Conservation (phyloP, 2,888 invertebrate genomes). For the Meandrusa payeni region DNA sequence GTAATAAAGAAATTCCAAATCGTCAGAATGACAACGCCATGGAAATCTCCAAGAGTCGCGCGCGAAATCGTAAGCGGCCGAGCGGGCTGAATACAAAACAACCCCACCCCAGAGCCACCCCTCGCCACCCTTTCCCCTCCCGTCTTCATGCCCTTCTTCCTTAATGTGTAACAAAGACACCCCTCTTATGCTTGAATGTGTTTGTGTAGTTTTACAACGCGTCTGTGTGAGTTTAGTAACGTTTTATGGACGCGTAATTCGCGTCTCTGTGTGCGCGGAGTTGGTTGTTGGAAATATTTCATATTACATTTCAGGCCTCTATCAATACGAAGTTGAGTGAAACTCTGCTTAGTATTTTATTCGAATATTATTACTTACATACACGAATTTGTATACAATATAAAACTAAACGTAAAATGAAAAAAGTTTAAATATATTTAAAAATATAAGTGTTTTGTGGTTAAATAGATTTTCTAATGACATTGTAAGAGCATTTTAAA, state of each 20-base stretch:
- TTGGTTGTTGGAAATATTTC: constrained; percentile 66
- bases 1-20: constrained; percentile 73
- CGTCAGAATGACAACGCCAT: constrained; percentile 57
- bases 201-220: constrained; percentile 50
- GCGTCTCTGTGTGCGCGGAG: constrained; percentile 34
- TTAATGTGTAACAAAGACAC: constrained; percentile 80
- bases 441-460: too few relatives aligned
- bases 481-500: too few relatives aligned
- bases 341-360: not conserved
- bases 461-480: too few relatives aligned
- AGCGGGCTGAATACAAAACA: constrained; percentile 74
- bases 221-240: constrained; percentile 61
- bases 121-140: constrained; percentile 38
- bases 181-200: constrained; percentile 72
- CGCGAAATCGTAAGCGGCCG: constrained; percentile 75
- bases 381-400: too few relatives aligned
- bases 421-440: too few relatives aligned
- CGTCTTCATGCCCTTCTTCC: constrained; percentile 75
- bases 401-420: too few relatives aligned
- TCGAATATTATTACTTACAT: not conserved
- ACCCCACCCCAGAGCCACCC: constrained; percentile 36
- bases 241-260: constrained; percentile 29
- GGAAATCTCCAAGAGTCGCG: constrained; percentile 74
- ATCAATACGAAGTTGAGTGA: constrained; percentile 27
- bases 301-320: constrained; percentile 77